Evolutionary conservation across 1,140 invertebrate genomes (phyloP).

Genomic region (Theocolax elegans): DNA sequence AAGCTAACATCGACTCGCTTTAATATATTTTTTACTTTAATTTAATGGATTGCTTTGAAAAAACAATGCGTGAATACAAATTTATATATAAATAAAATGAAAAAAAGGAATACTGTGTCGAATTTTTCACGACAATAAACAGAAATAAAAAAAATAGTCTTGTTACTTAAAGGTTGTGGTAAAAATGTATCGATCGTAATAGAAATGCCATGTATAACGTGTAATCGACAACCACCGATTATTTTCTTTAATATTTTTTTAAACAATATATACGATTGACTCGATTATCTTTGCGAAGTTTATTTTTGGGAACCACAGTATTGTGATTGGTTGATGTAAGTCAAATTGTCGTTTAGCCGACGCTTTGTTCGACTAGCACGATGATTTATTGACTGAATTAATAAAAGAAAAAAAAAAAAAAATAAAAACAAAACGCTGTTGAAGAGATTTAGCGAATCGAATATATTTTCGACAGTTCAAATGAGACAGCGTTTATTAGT

Average conservation of each 20-base stretch:
- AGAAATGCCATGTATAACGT: slow-evolving; percentile 34
- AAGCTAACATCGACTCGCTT: too few relatives aligned
- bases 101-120: not conserved
- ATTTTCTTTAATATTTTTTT: not conserved
- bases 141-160: too few relatives aligned
- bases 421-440: slow-evolving; percentile 22
- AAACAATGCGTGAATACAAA: too few relatives aligned
- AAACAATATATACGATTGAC: not conserved
- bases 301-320: slow-evolving; percentile 2
- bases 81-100: too few relatives aligned
- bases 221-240: slow-evolving; percentile 28
- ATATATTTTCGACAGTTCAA: slow-evolving; percentile 2
- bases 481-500: slow-evolving; percentile 17
- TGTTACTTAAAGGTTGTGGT: slow-evolving; percentile 35
- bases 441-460: not conserved
- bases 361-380: not conserved
- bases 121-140: not conserved
- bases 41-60: not conserved
- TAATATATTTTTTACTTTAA: not conserved
- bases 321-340: slow-evolving; percentile 20
- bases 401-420: too few relatives aligned
- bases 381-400: slow-evolving; percentile 19
- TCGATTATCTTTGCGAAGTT: not conserved
- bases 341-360: not conserved
- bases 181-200: slow-evolving; percentile 25